These are phyloP conservation scores for Acrocephalus kingi DNA, from an alignment of 2,113 vertebrate genomes.

Conservation along the genomic window DNA sequence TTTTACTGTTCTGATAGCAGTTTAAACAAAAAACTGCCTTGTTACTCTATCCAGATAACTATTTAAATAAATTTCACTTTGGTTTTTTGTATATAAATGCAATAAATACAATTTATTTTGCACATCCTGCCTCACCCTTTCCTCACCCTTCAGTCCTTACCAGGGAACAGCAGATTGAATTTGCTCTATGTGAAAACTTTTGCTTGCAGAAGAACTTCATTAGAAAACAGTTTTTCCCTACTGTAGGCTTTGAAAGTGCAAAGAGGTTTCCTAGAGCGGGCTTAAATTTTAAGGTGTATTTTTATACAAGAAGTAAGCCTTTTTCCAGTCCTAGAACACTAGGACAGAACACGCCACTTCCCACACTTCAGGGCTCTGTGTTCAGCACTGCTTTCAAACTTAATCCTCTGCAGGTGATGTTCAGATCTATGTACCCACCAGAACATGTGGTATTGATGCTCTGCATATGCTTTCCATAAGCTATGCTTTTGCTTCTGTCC, in stretches of 20 bases:
- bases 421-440: not conserved
- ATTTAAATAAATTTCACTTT: not conserved
- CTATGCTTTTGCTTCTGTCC: not conserved
- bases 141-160: not conserved
- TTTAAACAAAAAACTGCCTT: not conserved
- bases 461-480: not conserved
- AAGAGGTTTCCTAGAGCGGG: not conserved
- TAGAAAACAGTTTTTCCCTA: not conserved
- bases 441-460: not conserved
- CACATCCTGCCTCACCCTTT: not conserved
- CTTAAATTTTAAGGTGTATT: not conserved
- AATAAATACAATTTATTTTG: conserved; percentile 31
- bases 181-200: not conserved
- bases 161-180: not conserved
- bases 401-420: not conserved
- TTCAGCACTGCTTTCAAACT: not conserved
- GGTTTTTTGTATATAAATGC: conserved; percentile 21
- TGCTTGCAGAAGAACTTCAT: not conserved
- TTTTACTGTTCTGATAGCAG: not conserved
- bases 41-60: not conserved
- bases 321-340: not conserved
- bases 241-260: not conserved
- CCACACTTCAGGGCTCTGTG: not conserved
- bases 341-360: not conserved
- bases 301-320: not conserved